These are phyloP conservation scores for Halisarca cf. caerulea DNA, from an alignment of 37 sponge, comb jelly and placozoan species.

Conservation along the genomic window DNA sequence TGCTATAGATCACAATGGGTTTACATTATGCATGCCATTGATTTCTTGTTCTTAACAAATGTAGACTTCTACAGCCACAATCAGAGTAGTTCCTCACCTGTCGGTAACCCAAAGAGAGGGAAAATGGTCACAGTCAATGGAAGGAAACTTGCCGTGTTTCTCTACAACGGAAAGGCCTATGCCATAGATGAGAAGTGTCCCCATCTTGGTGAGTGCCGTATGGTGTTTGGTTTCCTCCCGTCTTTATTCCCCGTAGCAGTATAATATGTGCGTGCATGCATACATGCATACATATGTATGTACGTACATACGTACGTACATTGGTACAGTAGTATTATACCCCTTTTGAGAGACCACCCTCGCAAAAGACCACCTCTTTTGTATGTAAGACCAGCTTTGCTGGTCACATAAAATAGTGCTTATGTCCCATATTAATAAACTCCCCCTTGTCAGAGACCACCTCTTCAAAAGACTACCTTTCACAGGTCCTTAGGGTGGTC, in stretches of 20 bases:
- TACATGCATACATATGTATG: neutral
- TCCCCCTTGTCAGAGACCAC: too few relatives aligned
- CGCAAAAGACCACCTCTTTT: too few relatives aligned
- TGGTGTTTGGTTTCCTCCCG: neutral
- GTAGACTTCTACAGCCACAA: neutral
- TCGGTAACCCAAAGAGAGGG: slow-evolving; percentile 18
- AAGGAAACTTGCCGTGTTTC: slow-evolving; percentile 45
- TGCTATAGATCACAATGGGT: too few relatives aligned
- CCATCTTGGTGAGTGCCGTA: slow-evolving; percentile 42
- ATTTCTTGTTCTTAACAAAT: neutral
- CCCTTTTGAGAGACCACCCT: too few relatives aligned
- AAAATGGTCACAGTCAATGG: slow-evolving; percentile 43
- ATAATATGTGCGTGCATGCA: neutral
- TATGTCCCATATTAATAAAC: too few relatives aligned
- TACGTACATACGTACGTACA: neutral
- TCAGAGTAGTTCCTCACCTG: neutral
- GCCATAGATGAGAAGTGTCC: slow-evolving; percentile 55
- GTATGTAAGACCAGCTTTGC: too few relatives aligned
- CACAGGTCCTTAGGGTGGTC: too few relatives aligned
- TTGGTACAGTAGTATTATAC: too few relatives aligned
- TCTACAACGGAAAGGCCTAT: slow-evolving; percentile 20
- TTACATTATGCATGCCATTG: too few relatives aligned
- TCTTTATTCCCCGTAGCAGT: too few relatives aligned
- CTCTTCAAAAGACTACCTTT: too few relatives aligned
- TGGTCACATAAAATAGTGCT: too few relatives aligned